Percentiles rank a stretch among this genome's conserved stretches.
Conservation (phyloP, 2,888 invertebrate species). For the Euclidia mi region DNA sequence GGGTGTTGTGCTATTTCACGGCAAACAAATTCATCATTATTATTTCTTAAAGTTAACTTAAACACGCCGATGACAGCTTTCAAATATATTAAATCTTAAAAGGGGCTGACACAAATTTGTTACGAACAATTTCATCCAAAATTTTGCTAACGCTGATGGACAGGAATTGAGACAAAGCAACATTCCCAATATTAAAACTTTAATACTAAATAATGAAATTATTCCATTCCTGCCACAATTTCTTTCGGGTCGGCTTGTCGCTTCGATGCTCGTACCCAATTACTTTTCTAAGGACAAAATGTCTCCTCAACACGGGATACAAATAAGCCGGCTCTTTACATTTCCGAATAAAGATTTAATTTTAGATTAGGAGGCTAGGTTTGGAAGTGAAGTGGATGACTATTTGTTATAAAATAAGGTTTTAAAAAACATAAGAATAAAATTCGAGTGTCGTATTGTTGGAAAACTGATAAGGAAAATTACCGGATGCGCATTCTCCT, state of each 20-base stretch:
- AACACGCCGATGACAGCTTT: slow-evolving; percentile 35
- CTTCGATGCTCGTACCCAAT: slow-evolving; percentile 75
- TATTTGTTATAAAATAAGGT: slow-evolving; percentile 39
- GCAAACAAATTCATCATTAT: neutral
- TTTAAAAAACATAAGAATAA: slow-evolving; percentile 15
- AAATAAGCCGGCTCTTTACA: slow-evolving; percentile 70
- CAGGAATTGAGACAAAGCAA: slow-evolving; percentile 41
- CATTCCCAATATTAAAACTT: slow-evolving; percentile 63
- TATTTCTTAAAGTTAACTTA: slow-evolving; percentile 30
- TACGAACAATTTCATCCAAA: slow-evolving; percentile 51
- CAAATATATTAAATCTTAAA: slow-evolving; percentile 42
- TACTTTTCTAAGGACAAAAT: slow-evolving; percentile 79
- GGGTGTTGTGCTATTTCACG: slow-evolving; percentile 94
- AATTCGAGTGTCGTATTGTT: slow-evolving; percentile 3
- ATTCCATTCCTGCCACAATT: slow-evolving; percentile 74
- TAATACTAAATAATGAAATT: slow-evolving; percentile 69
- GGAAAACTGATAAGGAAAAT: slow-evolving; percentile 31
- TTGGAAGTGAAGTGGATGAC: slow-evolving; percentile 43
- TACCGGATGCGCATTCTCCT: slow-evolving; percentile 95
- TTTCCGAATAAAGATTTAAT: slow-evolving; percentile 81
- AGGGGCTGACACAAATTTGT: slow-evolving; percentile 38
- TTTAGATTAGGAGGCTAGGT: slow-evolving; percentile 75
- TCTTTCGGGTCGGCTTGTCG: slow-evolving; percentile 69
- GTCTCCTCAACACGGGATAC: slow-evolving; percentile 68
- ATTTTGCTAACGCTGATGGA: slow-evolving; percentile 40